Evolutionary conservation across 1,140 invertebrate species (phyloP).

Genomic region (Monomorium pharaonis): DNA sequence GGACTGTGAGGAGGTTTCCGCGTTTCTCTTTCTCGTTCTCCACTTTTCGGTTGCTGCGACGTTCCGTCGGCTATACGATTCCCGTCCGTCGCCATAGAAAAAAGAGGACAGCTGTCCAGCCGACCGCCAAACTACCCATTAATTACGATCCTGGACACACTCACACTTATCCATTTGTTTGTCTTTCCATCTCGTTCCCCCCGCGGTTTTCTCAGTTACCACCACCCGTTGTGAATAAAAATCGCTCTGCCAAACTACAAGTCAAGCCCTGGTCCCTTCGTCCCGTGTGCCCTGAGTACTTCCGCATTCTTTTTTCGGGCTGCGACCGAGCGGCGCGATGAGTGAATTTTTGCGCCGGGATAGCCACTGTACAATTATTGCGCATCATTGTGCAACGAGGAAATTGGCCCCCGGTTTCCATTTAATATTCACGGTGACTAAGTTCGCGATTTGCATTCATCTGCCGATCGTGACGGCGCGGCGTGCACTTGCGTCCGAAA

Average conservation of each 20-base stretch:
- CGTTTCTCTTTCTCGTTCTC: constrained; percentile 74
- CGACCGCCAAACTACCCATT: constrained; percentile 84
- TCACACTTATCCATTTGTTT: constrained; percentile 75
- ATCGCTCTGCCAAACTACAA: constrained; percentile 61
- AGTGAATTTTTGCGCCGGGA: constrained; percentile 28
- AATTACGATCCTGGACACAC: constrained; percentile 79
- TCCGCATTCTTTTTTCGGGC: constrained; percentile 40
- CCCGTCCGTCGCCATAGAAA: constrained; percentile 73
- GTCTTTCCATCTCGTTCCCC: constrained; percentile 65
- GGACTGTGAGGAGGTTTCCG: constrained; percentile 77
- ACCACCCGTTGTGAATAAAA: constrained; percentile 70
- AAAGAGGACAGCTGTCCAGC: constrained; percentile 84
- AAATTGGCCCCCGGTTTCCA: constrained; percentile 24
- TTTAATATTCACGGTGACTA: constrained; percentile 55
- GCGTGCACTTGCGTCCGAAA: not conserved
- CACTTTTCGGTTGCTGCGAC: constrained; percentile 58
- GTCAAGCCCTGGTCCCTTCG: constrained; percentile 33
- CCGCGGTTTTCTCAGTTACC: not conserved
- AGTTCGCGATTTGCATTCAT: constrained; percentile 47
- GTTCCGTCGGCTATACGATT: constrained; percentile 73
- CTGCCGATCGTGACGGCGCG: not conserved
- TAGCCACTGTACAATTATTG: constrained; percentile 36
- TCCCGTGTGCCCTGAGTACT: constrained; percentile 8
- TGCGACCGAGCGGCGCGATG: constrained; percentile 3
- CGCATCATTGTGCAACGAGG: constrained; percentile 37